Evolutionary conservation across 2,113 vertebrate genomes (phyloP).

Genomic region (Hyperoodon ampullatus): DNA sequence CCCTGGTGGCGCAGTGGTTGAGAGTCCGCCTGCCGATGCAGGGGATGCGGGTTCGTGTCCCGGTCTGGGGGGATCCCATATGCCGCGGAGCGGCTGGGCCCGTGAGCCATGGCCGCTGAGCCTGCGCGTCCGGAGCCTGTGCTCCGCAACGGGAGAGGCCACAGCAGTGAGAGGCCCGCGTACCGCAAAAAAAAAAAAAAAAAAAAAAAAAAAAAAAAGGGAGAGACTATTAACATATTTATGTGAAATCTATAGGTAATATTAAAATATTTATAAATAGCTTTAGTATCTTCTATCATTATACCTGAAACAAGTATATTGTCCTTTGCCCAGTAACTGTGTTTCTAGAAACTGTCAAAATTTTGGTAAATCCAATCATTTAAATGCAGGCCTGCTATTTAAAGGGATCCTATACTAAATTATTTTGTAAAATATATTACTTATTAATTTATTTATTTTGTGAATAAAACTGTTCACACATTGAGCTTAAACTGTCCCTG

Average conservation of each 20-base stretch:
- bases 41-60: no score
- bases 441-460: slow-evolving; percentile 12
- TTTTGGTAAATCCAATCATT: slow-evolving; percentile 29
- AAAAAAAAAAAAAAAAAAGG: no score
- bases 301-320: background rate
- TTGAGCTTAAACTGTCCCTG: slow-evolving; percentile 2
- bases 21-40: no score
- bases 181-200: no score
- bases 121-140: no score
- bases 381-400: background rate
- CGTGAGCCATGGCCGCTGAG: no score
- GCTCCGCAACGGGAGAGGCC: no score
- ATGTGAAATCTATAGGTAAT: background rate
- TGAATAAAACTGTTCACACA: slow-evolving; percentile 22
- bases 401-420: slow-evolving; percentile 13
- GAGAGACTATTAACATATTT: background rate
- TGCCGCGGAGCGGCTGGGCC: no score
- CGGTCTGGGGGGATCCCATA: no score
- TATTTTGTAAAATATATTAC: slow-evolving; percentile 21
- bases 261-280: background rate
- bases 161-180: no score
- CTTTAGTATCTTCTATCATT: background rate
- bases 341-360: slow-evolving; percentile 22
- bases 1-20: no score
- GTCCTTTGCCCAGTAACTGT: background rate